A percentile compares a stretch with the other conserved stretches of the same genome.
Conservation (phyloP, 2,113 vertebrate species). For the Aleadryas rufinucha region DNA sequence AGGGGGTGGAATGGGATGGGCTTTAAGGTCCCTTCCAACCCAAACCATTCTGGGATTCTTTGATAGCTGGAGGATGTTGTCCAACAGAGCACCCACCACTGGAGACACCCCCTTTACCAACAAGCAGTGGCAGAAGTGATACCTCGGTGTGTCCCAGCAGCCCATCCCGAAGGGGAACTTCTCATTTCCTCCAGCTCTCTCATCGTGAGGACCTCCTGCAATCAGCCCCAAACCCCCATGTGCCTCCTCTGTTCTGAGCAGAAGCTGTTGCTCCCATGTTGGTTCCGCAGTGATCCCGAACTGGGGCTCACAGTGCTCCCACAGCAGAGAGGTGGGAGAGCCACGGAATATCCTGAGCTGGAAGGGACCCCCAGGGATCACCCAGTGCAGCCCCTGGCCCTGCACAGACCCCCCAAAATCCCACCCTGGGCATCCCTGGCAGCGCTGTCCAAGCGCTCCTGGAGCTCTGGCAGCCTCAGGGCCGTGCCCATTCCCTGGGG, state of each 20-base stretch:
- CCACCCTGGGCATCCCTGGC: background rate
- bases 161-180: no score
- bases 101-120: background rate
- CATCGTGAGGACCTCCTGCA: background rate
- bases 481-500: background rate
- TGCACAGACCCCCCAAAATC: background rate
- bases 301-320: background rate
- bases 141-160: background rate
- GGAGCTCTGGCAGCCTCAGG: background rate
- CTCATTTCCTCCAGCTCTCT: background rate
- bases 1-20: rapidly evolving
- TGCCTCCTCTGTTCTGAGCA: background rate
- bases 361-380: background rate
- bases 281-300: background rate
- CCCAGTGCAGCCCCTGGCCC: rapidly evolving
- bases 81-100: background rate
- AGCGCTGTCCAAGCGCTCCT: background rate
- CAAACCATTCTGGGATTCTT: background rate
- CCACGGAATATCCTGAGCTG: rapidly evolving
- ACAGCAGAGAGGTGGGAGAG: background rate
- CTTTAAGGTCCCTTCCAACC: rapidly evolving
- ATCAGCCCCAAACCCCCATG: rapidly evolving
- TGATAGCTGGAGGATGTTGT: background rate
- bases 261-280: rapidly evolving
- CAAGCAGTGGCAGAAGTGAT: background rate